These are phyloP conservation scores for Paratrypauchen microcephalus DNA, from an alignment of 2,797 vertebrate species.

Conservation along the genomic window DNA sequence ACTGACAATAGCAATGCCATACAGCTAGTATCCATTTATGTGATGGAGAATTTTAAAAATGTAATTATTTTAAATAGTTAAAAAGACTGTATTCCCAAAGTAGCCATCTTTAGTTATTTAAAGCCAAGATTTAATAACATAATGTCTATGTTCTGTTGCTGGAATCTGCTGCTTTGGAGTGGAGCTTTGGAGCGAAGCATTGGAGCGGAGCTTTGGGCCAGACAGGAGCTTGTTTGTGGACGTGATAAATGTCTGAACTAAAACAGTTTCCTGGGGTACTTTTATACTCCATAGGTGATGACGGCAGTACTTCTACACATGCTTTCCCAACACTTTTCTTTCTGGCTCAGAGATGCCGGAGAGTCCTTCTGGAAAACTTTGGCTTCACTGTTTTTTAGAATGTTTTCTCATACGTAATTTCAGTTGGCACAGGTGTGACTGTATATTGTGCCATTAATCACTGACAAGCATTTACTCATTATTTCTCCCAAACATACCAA, in stretches of 20 bases:
- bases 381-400: conserved; percentile 11
- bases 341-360: not conserved
- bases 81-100: not conserved
- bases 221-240: conserved; percentile 29
- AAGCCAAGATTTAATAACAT: conserved; percentile 35
- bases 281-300: conserved; percentile 16
- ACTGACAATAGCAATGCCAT: too few species aligned
- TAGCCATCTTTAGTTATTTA: conserved; percentile 12
- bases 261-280: conserved; percentile 17
- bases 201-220: conserved; percentile 21
- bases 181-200: not conserved
- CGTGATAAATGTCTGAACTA: conserved; percentile 33
- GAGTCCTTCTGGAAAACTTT: conserved; percentile 25
- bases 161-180: conserved; percentile 27
- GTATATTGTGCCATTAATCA: not conserved
- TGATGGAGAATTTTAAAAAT: conserved; percentile 8
- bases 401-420: not conserved
- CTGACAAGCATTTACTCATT: not conserved
- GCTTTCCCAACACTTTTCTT: conserved; percentile 20
- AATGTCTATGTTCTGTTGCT: conserved; percentile 18
- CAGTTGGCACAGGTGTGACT: not conserved
- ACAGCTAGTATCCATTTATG: too few species aligned
- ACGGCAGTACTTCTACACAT: conserved; percentile 9
- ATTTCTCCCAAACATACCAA: not conserved
- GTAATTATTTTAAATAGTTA: not conserved